Evolutionary conservation across 2,797 vertebrate species (phyloP), one percentile per base, ranked within the genome.

Genomic region (Oreochromis mossambicus): DNA sequence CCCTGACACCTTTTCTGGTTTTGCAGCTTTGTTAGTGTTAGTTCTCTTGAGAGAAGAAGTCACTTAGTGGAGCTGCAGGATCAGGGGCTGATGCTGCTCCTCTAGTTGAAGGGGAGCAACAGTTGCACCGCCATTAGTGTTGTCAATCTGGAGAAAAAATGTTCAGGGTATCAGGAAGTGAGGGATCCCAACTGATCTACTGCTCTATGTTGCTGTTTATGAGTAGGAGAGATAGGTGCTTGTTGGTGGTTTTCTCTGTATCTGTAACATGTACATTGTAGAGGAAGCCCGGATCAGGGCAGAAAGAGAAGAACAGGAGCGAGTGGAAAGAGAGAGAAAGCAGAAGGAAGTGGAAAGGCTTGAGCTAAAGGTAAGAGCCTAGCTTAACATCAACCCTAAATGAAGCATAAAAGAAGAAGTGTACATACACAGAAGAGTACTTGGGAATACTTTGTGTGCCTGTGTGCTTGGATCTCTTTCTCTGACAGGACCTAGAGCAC

Each of bases 251-350:
- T 9, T 43, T 36, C 56, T 63, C 14, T 46, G 26, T 41, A 14
- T 21, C 6, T 13, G 11, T 29, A 41, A 11, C 7, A 10, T 75
- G 7, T 78, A 24, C 3, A 52, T 80, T 85, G 63, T 84, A 99
- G 98, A 97, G 87, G 97, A 97, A 87, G 96, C 97, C n/a, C 89
- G 55, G 2, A 43, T 96, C 7, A 95, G 92, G 83, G 93, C 92
- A 13, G 96, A 97, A 86, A 93, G 61, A 91, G 96, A 97, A 87
- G 96, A 97, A 89, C 92, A 90, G 86, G 96, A 96, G 83, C 96
- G 94, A 46, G 79, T 96, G 78, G 96, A 97, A 90, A 95, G 79
- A 77, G 94, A 97, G 83, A 94, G 83, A 51, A 91, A 95, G 19
- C 89, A 97, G 79, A 88, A 79, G 73, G 97, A 95, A 84, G 90